Base-by-base conservation (phyloP, 2,113 vertebrate species). In the Malurus alboscapulatus region DNA sequence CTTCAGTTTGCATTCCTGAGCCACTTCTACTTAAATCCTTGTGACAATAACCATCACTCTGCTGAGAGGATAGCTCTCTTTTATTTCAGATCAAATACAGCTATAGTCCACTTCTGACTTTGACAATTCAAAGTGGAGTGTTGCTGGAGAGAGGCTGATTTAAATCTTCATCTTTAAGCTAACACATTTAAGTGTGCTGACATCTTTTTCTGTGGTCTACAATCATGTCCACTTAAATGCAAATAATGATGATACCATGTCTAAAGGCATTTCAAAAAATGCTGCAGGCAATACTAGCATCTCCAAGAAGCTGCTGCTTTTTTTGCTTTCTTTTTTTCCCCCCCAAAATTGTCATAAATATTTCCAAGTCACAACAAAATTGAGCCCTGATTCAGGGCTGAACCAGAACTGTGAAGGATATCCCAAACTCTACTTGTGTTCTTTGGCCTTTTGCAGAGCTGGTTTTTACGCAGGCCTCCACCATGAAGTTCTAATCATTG, bases 231-330 rank as follows among this genome's bases (percentile, higher is more conserved):
- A 92, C 44, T 75, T 92, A 73, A 82, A 95, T 75, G 12, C 69
- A 73, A 63, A 63, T 72, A 75, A 63, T 74, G 17, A 54, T 6
- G 3, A 30, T 58, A 82, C 13, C 14, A 6, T 59, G 38, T 83
- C 84, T 75, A 78, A 90, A 51, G 59, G 7, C 38, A 66, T 76
- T 94, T 67, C 91, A 14, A 58, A 89, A 58, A 89, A 93, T 87
- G 66, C 61, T 81, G 34, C 38, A 89, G 51, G 48, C 17, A 84
- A n/a, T 61, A 80, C 18, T 63, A 21, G 3, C 10, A 3, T 74
- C 44, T 94, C 50, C 27, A 54, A 79, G 29, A 90, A 38, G 13
- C 16, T 78, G 3, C 26, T 44, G 9, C 14, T 1, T 16, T 9
- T 25, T 62, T 61, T 38, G 2, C 2, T 5, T 12, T n/a, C 38